Evolutionary conservation across 2,113 vertebrate species (phyloP).

Genomic region (Psittacus erithacus): DNA sequence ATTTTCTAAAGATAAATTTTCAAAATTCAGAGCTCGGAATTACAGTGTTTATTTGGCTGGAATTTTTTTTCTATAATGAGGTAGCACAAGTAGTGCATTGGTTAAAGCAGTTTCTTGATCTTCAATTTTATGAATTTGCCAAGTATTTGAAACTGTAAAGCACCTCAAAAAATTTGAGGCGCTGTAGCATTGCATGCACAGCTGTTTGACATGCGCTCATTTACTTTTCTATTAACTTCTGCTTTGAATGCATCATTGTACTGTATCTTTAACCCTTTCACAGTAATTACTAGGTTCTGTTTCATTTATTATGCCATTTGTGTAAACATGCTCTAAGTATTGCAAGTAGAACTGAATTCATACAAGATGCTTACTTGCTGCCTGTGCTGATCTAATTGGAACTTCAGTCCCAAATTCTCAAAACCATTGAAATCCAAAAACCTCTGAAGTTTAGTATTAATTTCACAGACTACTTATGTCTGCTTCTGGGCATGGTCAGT

Average conservation of each 20-base stretch:
- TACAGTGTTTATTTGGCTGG: background rate
- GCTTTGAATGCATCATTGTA: background rate
- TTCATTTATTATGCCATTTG: background rate
- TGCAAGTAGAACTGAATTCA: background rate
- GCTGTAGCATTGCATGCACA: background rate
- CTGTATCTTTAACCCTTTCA: background rate
- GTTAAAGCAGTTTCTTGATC: background rate
- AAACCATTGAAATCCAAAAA: background rate
- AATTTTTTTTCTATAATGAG: background rate
- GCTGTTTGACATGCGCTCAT: background rate
- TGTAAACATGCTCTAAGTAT: background rate
- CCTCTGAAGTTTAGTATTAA: background rate
- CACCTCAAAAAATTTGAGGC: background rate
- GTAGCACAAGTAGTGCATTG: background rate
- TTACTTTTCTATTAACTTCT: background rate
- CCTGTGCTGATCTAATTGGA: background rate
- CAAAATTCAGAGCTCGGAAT: background rate
- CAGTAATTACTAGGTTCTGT: background rate
- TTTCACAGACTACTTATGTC: background rate
- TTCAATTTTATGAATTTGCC: background rate
- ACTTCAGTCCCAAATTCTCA: background rate
- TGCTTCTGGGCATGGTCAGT: background rate
- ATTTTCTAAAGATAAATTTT: background rate
- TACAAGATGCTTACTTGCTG: background rate
- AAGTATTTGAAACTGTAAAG: background rate